A percentile compares a stretch with the other conserved stretches of the same genome.
Evolutionary conservation across 92 coral and sea anemone species (phyloP).

Genomic region (Epizoanthus scotinus): DNA sequence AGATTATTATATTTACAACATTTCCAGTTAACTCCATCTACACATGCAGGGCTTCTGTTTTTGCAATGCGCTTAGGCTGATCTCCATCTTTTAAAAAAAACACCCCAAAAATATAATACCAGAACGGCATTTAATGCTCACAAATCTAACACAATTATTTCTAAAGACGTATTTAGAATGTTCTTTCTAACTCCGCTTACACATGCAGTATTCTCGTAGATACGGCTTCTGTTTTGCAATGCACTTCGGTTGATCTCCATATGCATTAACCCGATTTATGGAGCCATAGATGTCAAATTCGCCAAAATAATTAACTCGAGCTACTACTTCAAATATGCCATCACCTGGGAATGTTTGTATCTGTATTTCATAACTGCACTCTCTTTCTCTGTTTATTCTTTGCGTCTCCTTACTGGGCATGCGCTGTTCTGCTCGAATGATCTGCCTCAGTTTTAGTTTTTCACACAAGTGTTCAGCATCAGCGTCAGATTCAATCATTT

Average conservation of each 20-base stretch:
- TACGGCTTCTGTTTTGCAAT: slow-evolving; percentile 49
- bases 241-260: slow-evolving; percentile 57
- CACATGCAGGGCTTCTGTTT: too few species aligned
- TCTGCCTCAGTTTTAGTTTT: slow-evolving; percentile 3
- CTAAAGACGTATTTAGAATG: too few species aligned
- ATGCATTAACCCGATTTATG: slow-evolving; percentile 50
- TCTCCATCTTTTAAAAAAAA: too few species aligned
- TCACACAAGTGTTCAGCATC: slow-evolving; percentile 4
- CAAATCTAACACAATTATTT: too few species aligned
- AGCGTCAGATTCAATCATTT: slow-evolving; percentile 7
- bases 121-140: too few species aligned
- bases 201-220: slow-evolving; percentile 59
- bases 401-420: slow-evolving; percentile 40
- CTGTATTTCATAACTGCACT: slow-evolving; percentile 70
- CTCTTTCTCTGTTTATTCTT: neutral
- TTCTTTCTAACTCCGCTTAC: too few species aligned
- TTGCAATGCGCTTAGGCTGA: too few species aligned
- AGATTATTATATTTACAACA: neutral
- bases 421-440: slow-evolving; percentile 32
- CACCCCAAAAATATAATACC: too few species aligned
- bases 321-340: slow-evolving; percentile 59
- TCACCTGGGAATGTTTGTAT: slow-evolving; percentile 64
- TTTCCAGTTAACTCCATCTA: neutral
- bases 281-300: slow-evolving; percentile 21
- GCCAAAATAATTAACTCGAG: slow-evolving; percentile 30